These are phyloP conservation scores for Lasioglossum albipes DNA, from an alignment of 1,140 invertebrate genomes.

Conservation along the genomic window DNA sequence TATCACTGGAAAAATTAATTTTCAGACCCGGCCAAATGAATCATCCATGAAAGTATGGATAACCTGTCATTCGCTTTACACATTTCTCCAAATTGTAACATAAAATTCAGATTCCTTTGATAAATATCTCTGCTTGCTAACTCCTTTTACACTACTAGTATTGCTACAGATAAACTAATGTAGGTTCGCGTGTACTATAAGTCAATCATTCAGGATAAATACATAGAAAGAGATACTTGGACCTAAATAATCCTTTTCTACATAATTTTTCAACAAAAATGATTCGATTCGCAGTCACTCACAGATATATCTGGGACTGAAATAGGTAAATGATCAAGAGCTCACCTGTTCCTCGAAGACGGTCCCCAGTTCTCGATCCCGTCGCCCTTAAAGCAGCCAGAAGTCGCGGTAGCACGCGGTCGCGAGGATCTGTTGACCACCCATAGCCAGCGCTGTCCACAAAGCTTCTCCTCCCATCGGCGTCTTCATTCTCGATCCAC, in stretches of 20 bases:
- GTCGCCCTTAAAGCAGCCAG: not conserved
- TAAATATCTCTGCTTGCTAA: no score
- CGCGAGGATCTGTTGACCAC: not conserved
- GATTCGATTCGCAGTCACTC: not conserved
- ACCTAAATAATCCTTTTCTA: not conserved
- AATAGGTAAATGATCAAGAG: not conserved
- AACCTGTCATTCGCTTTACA: no score
- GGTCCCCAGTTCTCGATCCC: not conserved
- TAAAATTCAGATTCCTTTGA: no score
- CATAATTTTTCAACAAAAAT: not conserved
- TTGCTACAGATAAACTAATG: no score
- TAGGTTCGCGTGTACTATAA: no score
- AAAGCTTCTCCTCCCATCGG: not conserved
- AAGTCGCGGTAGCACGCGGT: not conserved
- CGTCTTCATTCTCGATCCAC: conserved; percentile 27
- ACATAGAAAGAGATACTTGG: no score
- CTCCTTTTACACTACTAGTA: no score
- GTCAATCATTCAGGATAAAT: no score
- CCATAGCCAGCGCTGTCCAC: not conserved
- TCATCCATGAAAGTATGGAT: no score
- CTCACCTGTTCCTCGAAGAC: conserved; percentile 7
- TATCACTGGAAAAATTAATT: no score
- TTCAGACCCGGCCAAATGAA: no score
- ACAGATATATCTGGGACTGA: not conserved
- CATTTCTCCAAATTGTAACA: no score